A percentile compares a stretch with the other conserved stretches of the same genome.
Evolutionary conservation across 2,797 vertebrate species (phyloP).

Genomic region (Pterois miles): DNA sequence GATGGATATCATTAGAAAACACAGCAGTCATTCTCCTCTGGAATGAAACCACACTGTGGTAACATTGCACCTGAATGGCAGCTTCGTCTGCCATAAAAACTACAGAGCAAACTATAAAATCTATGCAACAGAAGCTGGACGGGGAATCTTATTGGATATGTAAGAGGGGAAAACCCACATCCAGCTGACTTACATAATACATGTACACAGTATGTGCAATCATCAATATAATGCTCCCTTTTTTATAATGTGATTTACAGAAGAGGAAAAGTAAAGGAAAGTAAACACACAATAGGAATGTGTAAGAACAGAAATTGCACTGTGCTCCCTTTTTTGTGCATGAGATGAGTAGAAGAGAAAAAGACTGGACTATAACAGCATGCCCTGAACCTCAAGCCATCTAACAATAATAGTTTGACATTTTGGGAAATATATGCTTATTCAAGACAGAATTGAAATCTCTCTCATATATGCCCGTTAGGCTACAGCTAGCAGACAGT

Average conservation of each 20-base stretch:
- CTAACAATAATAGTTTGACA: not conserved
- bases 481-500: not conserved
- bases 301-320: constrained; percentile 61
- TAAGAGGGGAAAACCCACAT: constrained; percentile 14
- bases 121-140: constrained; percentile 42
- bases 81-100: constrained; percentile 31
- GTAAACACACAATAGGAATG: constrained; percentile 55
- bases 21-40: constrained; percentile 45
- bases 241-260: not conserved
- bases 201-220: constrained; percentile 36
- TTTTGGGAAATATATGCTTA: not conserved
- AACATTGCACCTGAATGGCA: constrained; percentile 53
- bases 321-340: constrained; percentile 64
- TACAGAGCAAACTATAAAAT: constrained; percentile 18
- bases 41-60: constrained; percentile 43
- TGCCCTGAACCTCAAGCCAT: constrained; percentile 47
- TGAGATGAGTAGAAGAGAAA: constrained; percentile 47
- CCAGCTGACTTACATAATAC: constrained; percentile 23
- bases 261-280: not conserved
- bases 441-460: not conserved
- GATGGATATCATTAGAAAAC: constrained; percentile 43
- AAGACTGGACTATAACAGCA: constrained; percentile 22
- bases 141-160: constrained; percentile 11
- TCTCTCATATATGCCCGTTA: not conserved
- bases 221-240: constrained; percentile 12